These are phyloP conservation scores for Calosoma granatense DNA, from an alignment of 1,140 invertebrate genomes.

Conservation along the genomic window DNA sequence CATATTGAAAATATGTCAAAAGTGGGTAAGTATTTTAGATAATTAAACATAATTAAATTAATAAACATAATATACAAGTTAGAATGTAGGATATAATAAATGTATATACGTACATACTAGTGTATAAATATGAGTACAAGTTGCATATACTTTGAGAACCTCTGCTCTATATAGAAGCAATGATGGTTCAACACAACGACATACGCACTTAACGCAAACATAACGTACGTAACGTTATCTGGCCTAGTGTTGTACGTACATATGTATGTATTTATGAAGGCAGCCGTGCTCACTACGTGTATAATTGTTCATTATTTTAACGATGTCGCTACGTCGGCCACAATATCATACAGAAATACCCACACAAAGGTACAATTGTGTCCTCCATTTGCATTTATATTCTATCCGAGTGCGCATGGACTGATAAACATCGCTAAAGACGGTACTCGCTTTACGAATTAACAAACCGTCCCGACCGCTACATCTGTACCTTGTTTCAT, in stretches of 20 bases:
- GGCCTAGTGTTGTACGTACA: neutral
- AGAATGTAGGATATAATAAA: no score
- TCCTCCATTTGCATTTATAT: constrained; percentile 33
- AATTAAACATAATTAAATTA: no score
- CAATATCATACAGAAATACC: constrained; percentile 27
- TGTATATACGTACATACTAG: no score
- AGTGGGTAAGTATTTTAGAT: no score
- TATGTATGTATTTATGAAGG: neutral
- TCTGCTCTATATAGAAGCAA: no score
- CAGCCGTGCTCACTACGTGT: neutral
- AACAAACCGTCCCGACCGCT: constrained; percentile 21
- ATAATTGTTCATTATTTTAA: constrained; percentile 34
- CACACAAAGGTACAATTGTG: constrained; percentile 30
- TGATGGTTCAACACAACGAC: neutral
- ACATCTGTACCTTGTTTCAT: neutral
- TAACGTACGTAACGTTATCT: neutral
- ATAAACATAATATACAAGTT: no score
- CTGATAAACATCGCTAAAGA: constrained; percentile 28
- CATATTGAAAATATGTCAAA: no score
- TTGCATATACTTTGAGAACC: no score
- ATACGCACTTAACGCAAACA: neutral
- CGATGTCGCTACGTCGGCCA: constrained; percentile 23
- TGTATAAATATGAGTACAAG: no score
- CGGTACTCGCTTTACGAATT: constrained; percentile 25
- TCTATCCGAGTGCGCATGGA: constrained; percentile 24